Evolutionary conservation across 2,888 invertebrate genomes (phyloP).

Genomic region (Scaptomyza flava): DNA sequence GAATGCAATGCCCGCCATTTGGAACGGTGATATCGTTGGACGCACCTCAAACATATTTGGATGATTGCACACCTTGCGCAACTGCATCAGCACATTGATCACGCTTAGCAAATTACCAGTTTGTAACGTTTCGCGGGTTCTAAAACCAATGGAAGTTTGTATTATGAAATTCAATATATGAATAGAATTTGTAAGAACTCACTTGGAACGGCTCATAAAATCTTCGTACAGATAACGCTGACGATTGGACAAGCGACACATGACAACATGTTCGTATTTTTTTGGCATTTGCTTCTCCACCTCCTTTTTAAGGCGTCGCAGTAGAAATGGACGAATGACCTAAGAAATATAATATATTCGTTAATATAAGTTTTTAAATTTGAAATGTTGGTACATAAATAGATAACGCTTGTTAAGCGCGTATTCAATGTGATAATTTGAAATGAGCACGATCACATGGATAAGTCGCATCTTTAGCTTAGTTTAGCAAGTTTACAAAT

Average conservation of each 20-base stretch:
- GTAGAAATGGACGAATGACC: slow-evolving; percentile 96
- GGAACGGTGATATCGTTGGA: slow-evolving; percentile 97
- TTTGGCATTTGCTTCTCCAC: slow-evolving; percentile 99
- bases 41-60: slow-evolving; percentile 99
- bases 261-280: slow-evolving; percentile 97
- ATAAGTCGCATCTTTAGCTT: slow-evolving; percentile 60
- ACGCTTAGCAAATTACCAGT: slow-evolving; percentile 97
- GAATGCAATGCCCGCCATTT: slow-evolving; percentile 91
- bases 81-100: slow-evolving; percentile 98
- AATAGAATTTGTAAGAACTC: slow-evolving; percentile 81
- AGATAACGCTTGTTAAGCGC: slow-evolving; percentile 31
- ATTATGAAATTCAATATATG: background rate
- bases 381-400: background rate
- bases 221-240: slow-evolving; percentile 99
- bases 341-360: slow-evolving; percentile 71
- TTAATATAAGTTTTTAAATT: slow-evolving; percentile 3
- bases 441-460: slow-evolving; percentile 50
- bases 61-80: slow-evolving; percentile 99
- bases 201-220: slow-evolving; percentile 98
- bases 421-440: slow-evolving; percentile 63
- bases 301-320: slow-evolving; percentile 95
- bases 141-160: slow-evolving; percentile 77
- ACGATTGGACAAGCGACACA: slow-evolving; percentile 97
- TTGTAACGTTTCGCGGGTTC: slow-evolving; percentile 96
- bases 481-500: slow-evolving; percentile 69